A percentile compares a stretch with the other conserved stretches of the same genome.
These are phyloP conservation scores for Thereva nobilitata DNA, from an alignment of 2,888 invertebrate genomes.

Conservation along the genomic window DNA sequence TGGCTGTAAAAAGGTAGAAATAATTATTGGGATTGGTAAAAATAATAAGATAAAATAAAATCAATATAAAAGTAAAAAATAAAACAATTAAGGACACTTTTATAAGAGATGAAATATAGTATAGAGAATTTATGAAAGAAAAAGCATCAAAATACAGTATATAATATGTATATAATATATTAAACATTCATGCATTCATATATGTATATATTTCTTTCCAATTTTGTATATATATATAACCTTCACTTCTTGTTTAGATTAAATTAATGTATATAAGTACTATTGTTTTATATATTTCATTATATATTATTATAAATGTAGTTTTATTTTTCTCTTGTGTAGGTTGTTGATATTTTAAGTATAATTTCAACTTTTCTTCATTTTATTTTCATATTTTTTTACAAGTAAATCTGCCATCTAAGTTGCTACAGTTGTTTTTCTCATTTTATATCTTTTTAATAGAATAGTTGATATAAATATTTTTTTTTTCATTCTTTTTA, in stretches of 20 bases:
- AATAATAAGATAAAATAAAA: conserved; percentile 9
- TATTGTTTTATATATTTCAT: conserved; percentile 11
- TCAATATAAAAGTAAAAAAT: conserved; percentile 5
- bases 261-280: conserved; percentile 33
- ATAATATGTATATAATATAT: conserved; percentile 44
- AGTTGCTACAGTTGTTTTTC: conserved; percentile 9
- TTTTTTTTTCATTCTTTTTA: neutral
- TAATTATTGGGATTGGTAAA: neutral
- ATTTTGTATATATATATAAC: conserved; percentile 33
- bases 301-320: conserved; percentile 13
- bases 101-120: conserved; percentile 31
- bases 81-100: conserved; percentile 17
- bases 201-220: conserved; percentile 33
- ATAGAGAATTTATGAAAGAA: conserved; percentile 43
- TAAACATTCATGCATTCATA: conserved; percentile 47
- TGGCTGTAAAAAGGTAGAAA: too few species aligned
- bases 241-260: conserved; percentile 20
- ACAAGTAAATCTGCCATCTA: conserved; percentile 19
- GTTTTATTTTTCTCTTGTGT: conserved; percentile 20
- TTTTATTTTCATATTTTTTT: conserved; percentile 5
- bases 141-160: conserved; percentile 47
- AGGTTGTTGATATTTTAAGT: conserved; percentile 27
- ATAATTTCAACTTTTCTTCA: too few species aligned
- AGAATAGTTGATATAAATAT: conserved; percentile 16
- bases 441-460: conserved; percentile 8